Evolutionary conservation across 2,888 invertebrate species (phyloP).

Genomic region (Noctuana brunneofusca): DNA sequence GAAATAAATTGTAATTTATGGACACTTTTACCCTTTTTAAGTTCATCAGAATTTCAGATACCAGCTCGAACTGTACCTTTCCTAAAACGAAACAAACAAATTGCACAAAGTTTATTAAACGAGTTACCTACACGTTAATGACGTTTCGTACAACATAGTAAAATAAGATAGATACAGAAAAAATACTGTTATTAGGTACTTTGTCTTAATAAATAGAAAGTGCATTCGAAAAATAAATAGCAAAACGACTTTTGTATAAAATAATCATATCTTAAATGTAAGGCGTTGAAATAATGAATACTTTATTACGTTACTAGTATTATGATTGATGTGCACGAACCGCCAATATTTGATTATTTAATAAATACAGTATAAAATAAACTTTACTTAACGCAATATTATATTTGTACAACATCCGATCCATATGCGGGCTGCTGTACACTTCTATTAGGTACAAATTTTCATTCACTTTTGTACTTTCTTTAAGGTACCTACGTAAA

Average conservation of each 20-base stretch:
- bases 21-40: neutral
- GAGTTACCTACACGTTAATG: neutral
- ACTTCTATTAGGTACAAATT: slow-evolving; percentile 38
- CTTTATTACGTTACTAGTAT: neutral
- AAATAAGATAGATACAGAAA: neutral
- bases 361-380: no score
- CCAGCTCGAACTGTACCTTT: slow-evolving; percentile 55
- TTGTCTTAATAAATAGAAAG: neutral
- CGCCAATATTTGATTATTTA: slow-evolving; percentile 3
- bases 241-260: neutral
- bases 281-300: neutral
- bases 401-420: slow-evolving; percentile 35
- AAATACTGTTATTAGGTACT: neutral
- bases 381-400: slow-evolving; percentile 8
- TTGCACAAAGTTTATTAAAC: slow-evolving; percentile 19
- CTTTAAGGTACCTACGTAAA: slow-evolving; percentile 68
- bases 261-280: neutral
- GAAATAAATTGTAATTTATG: neutral
- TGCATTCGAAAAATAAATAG: neutral
- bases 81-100: slow-evolving; percentile 49
- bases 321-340: slow-evolving; percentile 4
- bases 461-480: slow-evolving; percentile 63
- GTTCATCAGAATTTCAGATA: slow-evolving; percentile 14
- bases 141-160: slow-evolving; percentile 24
- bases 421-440: slow-evolving; percentile 47